phyloP scores from a whole-genome alignment of 2,797 vertebrate species.

The Hybognathus amarus region DNA sequence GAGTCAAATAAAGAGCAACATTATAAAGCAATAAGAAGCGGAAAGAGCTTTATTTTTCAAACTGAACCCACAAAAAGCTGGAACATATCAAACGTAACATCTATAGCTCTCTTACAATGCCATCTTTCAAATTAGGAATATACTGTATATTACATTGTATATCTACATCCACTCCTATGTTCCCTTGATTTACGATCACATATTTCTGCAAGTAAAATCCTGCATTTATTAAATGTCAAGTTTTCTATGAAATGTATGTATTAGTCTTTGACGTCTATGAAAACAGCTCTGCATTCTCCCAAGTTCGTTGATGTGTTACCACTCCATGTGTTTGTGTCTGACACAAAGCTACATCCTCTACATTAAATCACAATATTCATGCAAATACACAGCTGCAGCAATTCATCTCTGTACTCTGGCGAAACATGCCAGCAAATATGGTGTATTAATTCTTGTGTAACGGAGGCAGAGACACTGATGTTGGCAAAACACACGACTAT shows the following conservation, averaged over 20 bases:
- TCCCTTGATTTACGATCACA: not conserved
- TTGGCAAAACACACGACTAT: slow-evolving; percentile 34
- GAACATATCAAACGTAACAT: not conserved
- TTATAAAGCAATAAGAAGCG: not conserved
- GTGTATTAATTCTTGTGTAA: slow-evolving; percentile 41
- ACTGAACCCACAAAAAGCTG: not conserved
- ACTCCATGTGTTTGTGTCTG: slow-evolving; percentile 22
- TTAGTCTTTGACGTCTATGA: slow-evolving; percentile 50
- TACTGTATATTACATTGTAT: not conserved
- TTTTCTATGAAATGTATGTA: slow-evolving; percentile 40
- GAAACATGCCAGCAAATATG: slow-evolving; percentile 34
- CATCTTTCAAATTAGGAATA: slow-evolving; percentile 10
- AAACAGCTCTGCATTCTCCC: slow-evolving; percentile 37
- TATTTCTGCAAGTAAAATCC: slow-evolving; percentile 21
- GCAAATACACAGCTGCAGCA: slow-evolving; percentile 32
- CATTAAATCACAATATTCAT: slow-evolving; percentile 44
- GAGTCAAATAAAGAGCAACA: not conserved
- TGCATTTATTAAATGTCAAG: slow-evolving; percentile 33
- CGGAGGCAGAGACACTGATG: slow-evolving; percentile 27
- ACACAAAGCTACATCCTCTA: slow-evolving; percentile 26
- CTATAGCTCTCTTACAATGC: not conserved
- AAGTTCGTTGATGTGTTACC: slow-evolving; percentile 30
- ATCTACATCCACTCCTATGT: slow-evolving; percentile 4
- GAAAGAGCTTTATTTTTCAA: not conserved
- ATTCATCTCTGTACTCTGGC: slow-evolving; percentile 34